phyloP scores from a whole-genome alignment of 2,797 vertebrate genomes.

The Anableps anableps region DNA sequence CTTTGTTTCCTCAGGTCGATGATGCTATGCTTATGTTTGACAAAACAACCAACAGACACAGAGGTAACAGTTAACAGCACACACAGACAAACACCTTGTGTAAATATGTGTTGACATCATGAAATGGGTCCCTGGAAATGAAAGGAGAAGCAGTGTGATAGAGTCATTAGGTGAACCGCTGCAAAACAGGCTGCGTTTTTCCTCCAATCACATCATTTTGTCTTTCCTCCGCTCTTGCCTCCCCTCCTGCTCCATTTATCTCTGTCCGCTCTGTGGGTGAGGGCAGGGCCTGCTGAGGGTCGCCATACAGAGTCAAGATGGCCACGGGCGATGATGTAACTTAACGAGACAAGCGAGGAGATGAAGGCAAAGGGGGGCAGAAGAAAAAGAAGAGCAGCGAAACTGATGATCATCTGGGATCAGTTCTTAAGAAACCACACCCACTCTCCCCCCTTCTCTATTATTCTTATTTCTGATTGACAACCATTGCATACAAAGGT shows the following conservation, averaged over 20 bases:
- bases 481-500: conserved; percentile 8
- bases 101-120: conserved; percentile 19
- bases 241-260: conserved; percentile 36
- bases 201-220: conserved; percentile 23
- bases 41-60: conserved; percentile 98
- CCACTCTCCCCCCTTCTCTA: conserved; percentile 3
- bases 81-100: conserved; percentile 28
- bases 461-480: conserved; percentile 39
- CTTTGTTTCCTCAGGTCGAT: conserved; percentile 89
- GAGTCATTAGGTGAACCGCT: conserved; percentile 30
- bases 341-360: conserved; percentile 47
- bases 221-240: conserved; percentile 14
- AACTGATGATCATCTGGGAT: conserved; percentile 30
- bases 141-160: conserved; percentile 27
- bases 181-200: background rate
- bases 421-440: conserved; percentile 15
- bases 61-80: conserved; percentile 82
- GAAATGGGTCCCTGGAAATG: conserved; percentile 11
- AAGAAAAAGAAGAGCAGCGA: conserved; percentile 1
- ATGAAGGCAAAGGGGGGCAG: conserved; percentile 10
- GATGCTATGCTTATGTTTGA: conserved; percentile 99
- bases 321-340: conserved; percentile 39
- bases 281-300: conserved; percentile 48
- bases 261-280: conserved; percentile 34
- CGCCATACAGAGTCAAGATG: conserved; percentile 41